Conservation (phyloP, 2,797 vertebrate genomes). For the Melanotaenia pygmaea region DNA sequence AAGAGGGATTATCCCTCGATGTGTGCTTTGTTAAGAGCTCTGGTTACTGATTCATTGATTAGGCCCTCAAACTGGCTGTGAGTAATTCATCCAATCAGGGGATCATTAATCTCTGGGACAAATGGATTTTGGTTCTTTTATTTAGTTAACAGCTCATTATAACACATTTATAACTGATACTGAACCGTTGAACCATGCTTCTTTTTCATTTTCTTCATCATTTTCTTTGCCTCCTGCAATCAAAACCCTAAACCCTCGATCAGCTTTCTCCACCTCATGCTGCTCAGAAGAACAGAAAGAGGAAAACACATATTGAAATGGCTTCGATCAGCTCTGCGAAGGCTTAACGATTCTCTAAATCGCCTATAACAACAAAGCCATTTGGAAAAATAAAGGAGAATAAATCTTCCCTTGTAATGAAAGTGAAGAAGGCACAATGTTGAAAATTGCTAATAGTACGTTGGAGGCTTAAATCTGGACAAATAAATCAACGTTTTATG, state of each 20-base stretch:
- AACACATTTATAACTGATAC: conserved; percentile 45
- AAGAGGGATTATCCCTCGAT: conserved; percentile 74
- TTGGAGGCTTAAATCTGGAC: neutral
- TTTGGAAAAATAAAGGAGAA: conserved; percentile 56
- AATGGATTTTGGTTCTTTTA: conserved; percentile 65
- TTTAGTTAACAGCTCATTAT: conserved; percentile 63
- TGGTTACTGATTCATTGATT: conserved; percentile 76
- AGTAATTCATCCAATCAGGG: conserved; percentile 76
- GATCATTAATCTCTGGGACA: conserved; percentile 73
- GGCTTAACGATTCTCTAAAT: conserved; percentile 66
- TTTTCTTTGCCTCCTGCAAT: conserved; percentile 34
- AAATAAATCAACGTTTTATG: conserved; percentile 2
- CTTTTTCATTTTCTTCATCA: conserved; percentile 5
- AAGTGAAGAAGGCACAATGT: conserved; percentile 34
- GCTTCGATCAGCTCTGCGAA: conserved; percentile 49
- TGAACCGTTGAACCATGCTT: conserved; percentile 32
- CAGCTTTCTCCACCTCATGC: conserved; percentile 34
- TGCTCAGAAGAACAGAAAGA: conserved; percentile 28
- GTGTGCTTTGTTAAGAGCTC: conserved; percentile 73
- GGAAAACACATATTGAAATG: conserved; percentile 55
- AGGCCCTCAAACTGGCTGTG: conserved; percentile 66
- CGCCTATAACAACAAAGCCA: conserved; percentile 49
- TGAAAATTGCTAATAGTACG: neutral
- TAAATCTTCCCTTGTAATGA: conserved; percentile 56
- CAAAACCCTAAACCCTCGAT: conserved; percentile 16